Evolutionary conservation across 2,113 vertebrate species (phyloP).

Genomic region (Gadus chalcogrammus): DNA sequence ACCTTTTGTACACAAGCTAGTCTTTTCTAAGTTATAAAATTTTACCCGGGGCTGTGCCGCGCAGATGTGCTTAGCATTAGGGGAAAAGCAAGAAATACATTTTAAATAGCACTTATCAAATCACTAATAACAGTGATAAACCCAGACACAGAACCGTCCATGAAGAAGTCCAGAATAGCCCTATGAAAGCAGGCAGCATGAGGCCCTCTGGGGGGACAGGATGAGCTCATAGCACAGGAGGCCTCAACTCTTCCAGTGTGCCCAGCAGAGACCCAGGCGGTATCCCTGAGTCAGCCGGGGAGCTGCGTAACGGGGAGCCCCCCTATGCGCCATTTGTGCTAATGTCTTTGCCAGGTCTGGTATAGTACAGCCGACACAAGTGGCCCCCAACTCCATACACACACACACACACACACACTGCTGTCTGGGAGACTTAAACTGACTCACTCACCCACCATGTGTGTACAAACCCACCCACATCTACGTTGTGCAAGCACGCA

Average conservation of each 20-base stretch:
- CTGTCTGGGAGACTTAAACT: neutral
- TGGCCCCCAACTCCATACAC: constrained; percentile 35
- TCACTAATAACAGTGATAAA: too few species aligned
- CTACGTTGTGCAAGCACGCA: too few species aligned
- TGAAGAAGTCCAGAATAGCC: too few species aligned
- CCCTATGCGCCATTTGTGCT: constrained; percentile 16
- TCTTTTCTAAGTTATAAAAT: too few species aligned
- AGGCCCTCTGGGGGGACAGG: neutral
- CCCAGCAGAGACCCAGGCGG: constrained; percentile 7
- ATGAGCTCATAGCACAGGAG: neutral
- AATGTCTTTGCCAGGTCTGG: constrained; percentile 38
- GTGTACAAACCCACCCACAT: neutral
- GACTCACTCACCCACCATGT: too few species aligned
- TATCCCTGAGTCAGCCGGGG: constrained; percentile 8
- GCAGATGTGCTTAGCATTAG: too few species aligned
- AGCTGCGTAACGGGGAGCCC: neutral
- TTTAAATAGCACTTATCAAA: too few species aligned
- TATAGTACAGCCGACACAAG: constrained; percentile 18
- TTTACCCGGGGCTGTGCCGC: too few species aligned
- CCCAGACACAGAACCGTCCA: too few species aligned
- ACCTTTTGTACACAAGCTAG: too few species aligned
- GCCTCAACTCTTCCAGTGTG: constrained; percentile 8
- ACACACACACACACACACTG: neutral
- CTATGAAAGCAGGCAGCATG: too few species aligned
- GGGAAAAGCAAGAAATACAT: too few species aligned